Base-by-base conservation (phyloP, 2,888 invertebrate species). In the Diplazon laetatorius region DNA sequence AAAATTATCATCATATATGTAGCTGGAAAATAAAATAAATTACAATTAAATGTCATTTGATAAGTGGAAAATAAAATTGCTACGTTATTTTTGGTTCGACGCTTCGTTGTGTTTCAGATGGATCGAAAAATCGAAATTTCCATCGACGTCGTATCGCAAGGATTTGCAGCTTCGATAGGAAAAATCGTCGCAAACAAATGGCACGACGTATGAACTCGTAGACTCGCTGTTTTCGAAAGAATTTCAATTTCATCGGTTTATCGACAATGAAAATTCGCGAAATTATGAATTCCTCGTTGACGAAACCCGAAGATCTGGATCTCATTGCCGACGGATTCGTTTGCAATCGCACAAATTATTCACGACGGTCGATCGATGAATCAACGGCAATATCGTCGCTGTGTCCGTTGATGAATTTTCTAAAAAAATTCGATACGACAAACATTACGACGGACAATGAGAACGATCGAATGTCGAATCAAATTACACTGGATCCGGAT, bases 81-180 rank as follows among this genome's bases (percentile, higher is more conserved):
- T n/a, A n/a, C n/a, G n/a, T n/a, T n/a, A n/a, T n/a, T n/a, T n/a
- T n/a, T n/a, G n/a, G n/a, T n/a, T n/a, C n/a, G n/a, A n/a, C n/a
- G n/a, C n/a, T n/a, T n/a, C n/a, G n/a, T n/a, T n/a, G n/a, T n/a
- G n/a, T n/a, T n/a, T n/a, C n/a, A n/a, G n/a, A n/a, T n/a, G n/a
- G n/a, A n/a, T n/a, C n/a, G n/a, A n/a, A n/a, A n/a, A n/a, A n/a
- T n/a, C n/a, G n/a, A 10, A 39, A 25, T 14, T 12, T 9, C 8
- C 42, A 62, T 62, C 62, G 62, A 62, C n/a, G n/a, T 62, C 46
- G 62, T 62, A 42, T 44, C 62, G 9, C 14, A 44, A 62, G 22
- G 22, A 44, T n/a, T n/a, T n/a, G n/a, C n/a, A n/a, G n/a, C n/a
- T n/a, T n/a, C n/a, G 44, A 30, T n/a, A 44, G 42, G 62, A 62